Evolutionary conservation across 2,797 vertebrate genomes (phyloP), one percentile per base, ranked within the genome.

Genomic region (Otus scops): DNA sequence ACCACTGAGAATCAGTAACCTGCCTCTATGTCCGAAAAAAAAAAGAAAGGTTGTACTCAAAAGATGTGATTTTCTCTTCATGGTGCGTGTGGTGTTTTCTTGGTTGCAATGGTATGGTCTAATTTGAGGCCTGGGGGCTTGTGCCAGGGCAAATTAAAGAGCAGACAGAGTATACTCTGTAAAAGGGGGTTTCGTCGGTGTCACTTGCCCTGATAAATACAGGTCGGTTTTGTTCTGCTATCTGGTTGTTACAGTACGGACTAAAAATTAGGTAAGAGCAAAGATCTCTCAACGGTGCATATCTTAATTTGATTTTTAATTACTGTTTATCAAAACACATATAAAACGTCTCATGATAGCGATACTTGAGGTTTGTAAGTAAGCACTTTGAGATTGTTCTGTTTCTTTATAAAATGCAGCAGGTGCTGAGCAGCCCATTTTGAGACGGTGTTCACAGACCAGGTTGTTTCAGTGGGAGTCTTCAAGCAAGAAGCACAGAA

Each of bases 331-430:
- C 19, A 39, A 84, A 85, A 4, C 17, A 8, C 8, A 0, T n/a
- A 32, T 51, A 39, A 56, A 86, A 32, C 0, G 0, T 13, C 45
- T 85, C 36, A 13, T 8, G 13, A 20, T 22, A 63, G 19, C 0
- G 0, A 76, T 19, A 26, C 6, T 4, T 1, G 21, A 81, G 15
- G 41, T 89, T 30, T 56, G 51, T 36, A 5, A 65, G 38, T 11
- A 60, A 70, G 39, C 16, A 8, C 23, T 70, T 77, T 19, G 41
- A 28, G 69, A 24, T 3, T 13, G 39, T 24, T 53, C 73, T 57
- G 2, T 6, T 48, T 27, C 43, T 63, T 30, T 28, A 1, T 7
- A 47, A 81, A 38, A 17, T 0, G 7, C 50, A 41, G 12, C 38
- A n/a, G 21, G 48, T 48, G 65, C 45, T 19, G 17, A 81, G 59